Percentiles rank a stretch among this genome's conserved stretches.
phyloP scores from a whole-genome alignment of 2,888 invertebrate genomes.

The Exocentrus adspersus region DNA sequence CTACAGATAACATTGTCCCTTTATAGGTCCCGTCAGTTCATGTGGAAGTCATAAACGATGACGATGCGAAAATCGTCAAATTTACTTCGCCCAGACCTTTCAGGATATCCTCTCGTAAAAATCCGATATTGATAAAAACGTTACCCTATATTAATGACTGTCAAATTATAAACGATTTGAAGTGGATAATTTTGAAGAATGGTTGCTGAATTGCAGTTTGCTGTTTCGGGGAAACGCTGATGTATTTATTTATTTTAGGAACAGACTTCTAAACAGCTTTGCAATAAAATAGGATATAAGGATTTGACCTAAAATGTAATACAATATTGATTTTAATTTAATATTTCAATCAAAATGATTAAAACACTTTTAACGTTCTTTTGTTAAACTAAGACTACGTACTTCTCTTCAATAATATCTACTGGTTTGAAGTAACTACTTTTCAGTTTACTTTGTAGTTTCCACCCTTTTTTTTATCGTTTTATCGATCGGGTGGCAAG shows the following conservation, averaged over 20 bases:
- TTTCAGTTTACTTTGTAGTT: not conserved
- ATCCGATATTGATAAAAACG: conserved; percentile 33
- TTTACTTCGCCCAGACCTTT: conserved; percentile 24
- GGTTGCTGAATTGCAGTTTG: conserved; percentile 16
- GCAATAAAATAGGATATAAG: too few relatives aligned
- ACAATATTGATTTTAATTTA: too few relatives aligned
- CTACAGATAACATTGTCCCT: conserved; percentile 27
- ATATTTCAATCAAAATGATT: too few relatives aligned
- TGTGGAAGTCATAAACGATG: conserved; percentile 31
- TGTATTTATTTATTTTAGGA: conserved; percentile 1
- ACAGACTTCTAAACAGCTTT: too few relatives aligned
- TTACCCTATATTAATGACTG: conserved; percentile 32
- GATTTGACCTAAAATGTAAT: too few relatives aligned
- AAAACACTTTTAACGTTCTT: too few relatives aligned
- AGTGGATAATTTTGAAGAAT: conserved; percentile 27
- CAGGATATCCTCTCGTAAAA: conserved; percentile 29
- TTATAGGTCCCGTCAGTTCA: conserved; percentile 26
- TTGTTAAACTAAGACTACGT: too few relatives aligned
- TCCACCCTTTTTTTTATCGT: not conserved
- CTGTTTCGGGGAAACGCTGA: conserved; percentile 5
- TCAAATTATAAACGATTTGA: conserved; percentile 29
- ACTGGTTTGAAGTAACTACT: not conserved
- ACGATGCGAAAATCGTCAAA: conserved; percentile 29
- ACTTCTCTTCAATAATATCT: too few relatives aligned
- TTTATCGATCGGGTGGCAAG: not conserved